phyloP scores from a whole-genome alignment of 1,140 invertebrate species.

The Leptoteleia sp. region DNA sequence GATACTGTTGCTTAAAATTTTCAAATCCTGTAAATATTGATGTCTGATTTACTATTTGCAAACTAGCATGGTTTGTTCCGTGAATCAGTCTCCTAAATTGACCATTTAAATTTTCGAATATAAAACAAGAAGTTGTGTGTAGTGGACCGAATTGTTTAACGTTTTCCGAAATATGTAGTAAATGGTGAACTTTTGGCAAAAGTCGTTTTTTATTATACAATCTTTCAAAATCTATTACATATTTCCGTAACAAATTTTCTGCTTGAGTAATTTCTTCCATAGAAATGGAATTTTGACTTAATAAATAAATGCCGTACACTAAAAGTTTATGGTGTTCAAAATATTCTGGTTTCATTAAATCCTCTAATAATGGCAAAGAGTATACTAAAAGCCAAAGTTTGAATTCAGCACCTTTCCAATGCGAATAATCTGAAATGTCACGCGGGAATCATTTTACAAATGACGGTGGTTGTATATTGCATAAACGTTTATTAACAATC shows the following conservation, averaged over 20 bases:
- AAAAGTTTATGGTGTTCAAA: constrained; percentile 58
- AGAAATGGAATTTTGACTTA: constrained; percentile 43
- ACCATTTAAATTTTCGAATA: constrained; percentile 17
- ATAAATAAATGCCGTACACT: constrained; percentile 39
- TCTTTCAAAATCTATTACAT: constrained; percentile 6
- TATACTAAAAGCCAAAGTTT: constrained; percentile 57
- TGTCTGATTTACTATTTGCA: constrained; percentile 1
- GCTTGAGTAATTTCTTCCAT: background rate
- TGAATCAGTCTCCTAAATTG: constrained; percentile 1
- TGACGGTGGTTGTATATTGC: constrained; percentile 10
- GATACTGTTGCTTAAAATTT: constrained; percentile 9
- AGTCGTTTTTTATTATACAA: background rate
- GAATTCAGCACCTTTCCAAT: constrained; percentile 67
- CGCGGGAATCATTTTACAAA: constrained; percentile 26
- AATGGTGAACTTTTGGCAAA: constrained; percentile 5
- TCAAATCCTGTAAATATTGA: constrained; percentile 3
- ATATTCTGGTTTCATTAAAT: constrained; percentile 56
- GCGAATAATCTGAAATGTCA: constrained; percentile 14
- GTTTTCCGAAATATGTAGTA: constrained; percentile 6
- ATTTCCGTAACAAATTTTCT: background rate
- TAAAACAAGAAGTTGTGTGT: constrained; percentile 4
- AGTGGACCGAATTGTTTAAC: constrained; percentile 24
- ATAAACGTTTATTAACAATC: constrained; percentile 18
- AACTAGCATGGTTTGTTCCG: background rate
- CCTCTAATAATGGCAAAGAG: constrained; percentile 53